phyloP scores from a whole-genome alignment of 2,888 invertebrate species.

The Vanessa cardui region DNA sequence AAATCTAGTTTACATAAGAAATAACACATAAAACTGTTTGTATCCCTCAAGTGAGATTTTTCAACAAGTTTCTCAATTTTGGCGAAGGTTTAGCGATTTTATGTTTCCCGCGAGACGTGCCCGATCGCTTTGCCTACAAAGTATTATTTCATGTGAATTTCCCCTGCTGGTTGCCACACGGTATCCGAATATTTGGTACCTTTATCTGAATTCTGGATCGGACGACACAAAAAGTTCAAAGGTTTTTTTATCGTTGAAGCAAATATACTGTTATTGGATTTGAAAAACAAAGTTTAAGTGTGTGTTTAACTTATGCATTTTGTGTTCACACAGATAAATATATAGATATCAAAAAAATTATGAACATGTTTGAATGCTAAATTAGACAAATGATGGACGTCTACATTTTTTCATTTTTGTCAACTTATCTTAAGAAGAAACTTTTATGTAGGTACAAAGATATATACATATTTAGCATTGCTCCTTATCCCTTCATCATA shows the following conservation, averaged over 20 bases:
- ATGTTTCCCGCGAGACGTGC: constrained; percentile 61
- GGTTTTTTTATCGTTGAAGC: constrained; percentile 10
- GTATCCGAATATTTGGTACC: constrained; percentile 20
- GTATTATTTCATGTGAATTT: constrained; percentile 74
- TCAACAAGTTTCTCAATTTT: constrained; percentile 75
- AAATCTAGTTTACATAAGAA: constrained; percentile 41
- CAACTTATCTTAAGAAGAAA: no score
- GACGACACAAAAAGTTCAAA: constrained; percentile 55
- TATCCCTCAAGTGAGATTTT: constrained; percentile 68
- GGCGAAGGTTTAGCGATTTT: constrained; percentile 72
- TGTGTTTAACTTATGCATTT: not conserved
- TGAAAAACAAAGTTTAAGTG: not conserved
- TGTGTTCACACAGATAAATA: not conserved
- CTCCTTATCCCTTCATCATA: no score
- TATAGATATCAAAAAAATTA: not conserved
- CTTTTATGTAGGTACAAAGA: no score
- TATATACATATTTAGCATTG: no score
- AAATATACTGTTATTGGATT: constrained; percentile 5
- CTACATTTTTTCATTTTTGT: no score
- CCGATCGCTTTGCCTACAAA: constrained; percentile 73
- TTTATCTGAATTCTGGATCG: constrained; percentile 50
- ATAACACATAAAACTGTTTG: constrained; percentile 50
- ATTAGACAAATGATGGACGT: no score
- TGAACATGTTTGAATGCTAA: no score
- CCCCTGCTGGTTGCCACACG: constrained; percentile 47